Evolutionary conservation across 2,797 vertebrate species (phyloP).

Genomic region (Danio aesculapii): DNA sequence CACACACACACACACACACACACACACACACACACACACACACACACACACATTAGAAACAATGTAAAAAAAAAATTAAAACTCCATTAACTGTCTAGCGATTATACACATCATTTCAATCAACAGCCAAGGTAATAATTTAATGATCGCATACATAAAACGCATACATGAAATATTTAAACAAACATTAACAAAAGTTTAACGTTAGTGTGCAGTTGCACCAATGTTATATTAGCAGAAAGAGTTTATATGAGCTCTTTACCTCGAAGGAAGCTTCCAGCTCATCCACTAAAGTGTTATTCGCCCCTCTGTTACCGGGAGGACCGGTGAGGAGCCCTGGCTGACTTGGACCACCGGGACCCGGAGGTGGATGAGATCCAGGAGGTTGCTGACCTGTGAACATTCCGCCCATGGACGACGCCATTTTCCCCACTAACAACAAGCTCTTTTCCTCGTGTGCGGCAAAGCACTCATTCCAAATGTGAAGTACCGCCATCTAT

Average conservation of each 20-base stretch:
- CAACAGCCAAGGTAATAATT: neutral
- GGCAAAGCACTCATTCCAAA: neutral
- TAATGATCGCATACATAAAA: neutral
- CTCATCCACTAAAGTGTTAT: conserved; percentile 90
- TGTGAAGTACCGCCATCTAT: conserved; percentile 3
- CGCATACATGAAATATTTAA: neutral
- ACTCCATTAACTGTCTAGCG: neutral
- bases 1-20: too few species aligned
- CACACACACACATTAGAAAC: too few species aligned
- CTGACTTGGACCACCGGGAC: conserved; percentile 71
- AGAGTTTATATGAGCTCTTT: neutral
- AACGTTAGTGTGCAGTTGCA: neutral
- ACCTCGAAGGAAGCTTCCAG: conserved; percentile 96
- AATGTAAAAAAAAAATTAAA: too few species aligned
- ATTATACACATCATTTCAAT: neutral
- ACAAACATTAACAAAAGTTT: neutral
- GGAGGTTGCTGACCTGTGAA: conserved; percentile 84
- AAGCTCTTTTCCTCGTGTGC: neutral
- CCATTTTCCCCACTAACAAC: conserved; percentile 75
- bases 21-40: too few species aligned
- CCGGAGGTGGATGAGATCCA: conserved; percentile 72
- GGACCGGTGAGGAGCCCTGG: conserved; percentile 82
- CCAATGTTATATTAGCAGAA: neutral
- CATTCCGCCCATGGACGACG: conserved; percentile 87
- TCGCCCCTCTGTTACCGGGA: conserved; percentile 74